Evolutionary conservation across 2,888 invertebrate species (phyloP), one percentile per base, ranked within the genome.

Genomic region (Beris chalybata): DNA sequence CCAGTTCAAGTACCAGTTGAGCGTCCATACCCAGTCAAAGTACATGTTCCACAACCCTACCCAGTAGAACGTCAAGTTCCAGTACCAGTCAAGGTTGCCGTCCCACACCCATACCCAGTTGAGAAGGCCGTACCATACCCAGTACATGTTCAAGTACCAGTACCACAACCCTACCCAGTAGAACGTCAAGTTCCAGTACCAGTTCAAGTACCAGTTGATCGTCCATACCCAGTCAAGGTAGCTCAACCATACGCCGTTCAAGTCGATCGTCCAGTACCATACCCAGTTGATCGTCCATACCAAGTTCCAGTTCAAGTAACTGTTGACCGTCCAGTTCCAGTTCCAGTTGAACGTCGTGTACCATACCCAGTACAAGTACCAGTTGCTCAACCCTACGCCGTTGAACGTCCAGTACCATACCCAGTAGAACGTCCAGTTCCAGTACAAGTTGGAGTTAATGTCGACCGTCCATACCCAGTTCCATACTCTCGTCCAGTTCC

Each of bases 11-110:
- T 89, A 64, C 89, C 86, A 74, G 89, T 90, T 72, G 90, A 90
- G 79, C 87, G 89, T 79, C 91, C 91, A 67, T 87, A 87, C 79
- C 90, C 91, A 76, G 90, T 91, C 73, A 90, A 91, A 82, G 90
- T 91, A 65, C 82, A 85, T 66, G 90, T 91, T 66, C 90, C 90
- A 68, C 89, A 90, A 74, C 91, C 91, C 72, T 91, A 91, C 82
- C 90, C 90, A 71, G 91, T 91, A 22, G 89, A 89, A 79, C 90
- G 90, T 79, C 86, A 87, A 77, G 79, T 91, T n/a, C 91, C 87
- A 38, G 85, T 86, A 77, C 64, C 64, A 64, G 64, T 30, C 82
- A 86, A 73, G 76, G 83, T 71, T 70, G 83, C 71, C 86, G 79
- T 81, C 63, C 80, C 81, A 68, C 78, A 80, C 71, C 82, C 82